Percentiles rank a stretch among this genome's conserved stretches.
Evolutionary conservation across 92 coral and sea anemone genomes (phyloP).

Genomic region (Porites lobata): DNA sequence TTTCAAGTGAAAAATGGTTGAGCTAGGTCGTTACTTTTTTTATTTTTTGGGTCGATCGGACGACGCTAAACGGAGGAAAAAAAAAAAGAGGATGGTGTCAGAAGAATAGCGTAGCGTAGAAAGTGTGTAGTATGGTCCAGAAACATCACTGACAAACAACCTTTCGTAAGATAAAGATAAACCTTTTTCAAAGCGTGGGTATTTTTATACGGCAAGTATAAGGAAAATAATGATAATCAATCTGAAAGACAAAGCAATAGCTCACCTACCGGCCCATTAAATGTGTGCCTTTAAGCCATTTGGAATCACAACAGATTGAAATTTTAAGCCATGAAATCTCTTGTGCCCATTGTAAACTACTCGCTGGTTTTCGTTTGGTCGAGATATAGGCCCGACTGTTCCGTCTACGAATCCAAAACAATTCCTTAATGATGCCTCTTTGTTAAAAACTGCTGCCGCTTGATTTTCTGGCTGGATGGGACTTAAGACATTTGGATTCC

Average conservation of each 20-base stretch:
- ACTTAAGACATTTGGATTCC: too few species aligned
- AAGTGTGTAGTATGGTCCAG: too few species aligned
- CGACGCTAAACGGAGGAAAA: not conserved
- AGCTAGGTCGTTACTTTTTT: too few species aligned
- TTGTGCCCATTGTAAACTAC: conserved; percentile 33
- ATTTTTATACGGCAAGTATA: conserved; percentile 16
- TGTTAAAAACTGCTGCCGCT: too few species aligned
- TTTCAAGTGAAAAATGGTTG: too few species aligned
- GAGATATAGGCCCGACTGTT: too few species aligned
- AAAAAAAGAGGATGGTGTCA: not conserved
- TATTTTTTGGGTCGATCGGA: too few species aligned
- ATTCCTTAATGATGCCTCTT: conserved; percentile 68
- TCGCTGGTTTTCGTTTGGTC: too few species aligned
- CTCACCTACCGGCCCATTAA: too few species aligned
- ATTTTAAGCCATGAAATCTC: conserved; percentile 46
- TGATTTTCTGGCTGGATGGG: too few species aligned
- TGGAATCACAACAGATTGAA: not conserved
- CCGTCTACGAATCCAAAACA: conserved; percentile 20
- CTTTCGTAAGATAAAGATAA: not conserved
- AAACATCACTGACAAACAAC: too few species aligned
- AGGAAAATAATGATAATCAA: conserved; percentile 17
- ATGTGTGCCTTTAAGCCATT: too few species aligned
- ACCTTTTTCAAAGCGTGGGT: conserved; percentile 1
- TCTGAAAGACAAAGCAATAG: not conserved
- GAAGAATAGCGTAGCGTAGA: not conserved